Evolutionary conservation across 2,113 vertebrate genomes (phyloP).

Genomic region (Odocoileus virginianus): DNA sequence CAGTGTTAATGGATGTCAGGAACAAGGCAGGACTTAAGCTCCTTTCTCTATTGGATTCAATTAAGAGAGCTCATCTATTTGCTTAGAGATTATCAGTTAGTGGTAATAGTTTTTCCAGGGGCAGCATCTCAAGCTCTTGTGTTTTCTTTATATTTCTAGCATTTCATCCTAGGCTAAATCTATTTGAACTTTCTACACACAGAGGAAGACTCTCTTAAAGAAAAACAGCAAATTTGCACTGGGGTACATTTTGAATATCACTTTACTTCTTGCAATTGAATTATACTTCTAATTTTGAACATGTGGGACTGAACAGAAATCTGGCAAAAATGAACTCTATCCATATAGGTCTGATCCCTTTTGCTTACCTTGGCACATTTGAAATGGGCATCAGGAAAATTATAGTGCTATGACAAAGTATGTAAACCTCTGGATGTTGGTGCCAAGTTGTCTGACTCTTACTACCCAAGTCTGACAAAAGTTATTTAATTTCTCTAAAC

Average conservation of each 20-base stretch:
- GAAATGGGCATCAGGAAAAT: neutral
- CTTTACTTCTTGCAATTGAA: neutral
- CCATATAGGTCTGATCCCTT: neutral
- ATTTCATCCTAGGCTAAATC: slow-evolving; percentile 6
- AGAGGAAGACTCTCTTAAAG: neutral
- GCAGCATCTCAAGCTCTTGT: neutral
- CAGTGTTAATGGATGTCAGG: slow-evolving; percentile 25
- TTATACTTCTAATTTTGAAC: slow-evolving; percentile 7
- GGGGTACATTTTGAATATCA: neutral
- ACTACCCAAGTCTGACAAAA: neutral
- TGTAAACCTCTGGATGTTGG: neutral
- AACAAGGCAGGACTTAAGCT: neutral
- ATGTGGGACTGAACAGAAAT: neutral
- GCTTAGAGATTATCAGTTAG: slow-evolving; percentile 1
- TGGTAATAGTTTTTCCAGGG: neutral
- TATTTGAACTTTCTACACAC: neutral
- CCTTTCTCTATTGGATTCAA: neutral
- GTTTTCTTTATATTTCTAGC: neutral
- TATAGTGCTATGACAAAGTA: neutral
- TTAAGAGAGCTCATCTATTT: slow-evolving; percentile 29
- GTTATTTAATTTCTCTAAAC: neutral
- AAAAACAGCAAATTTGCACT: neutral
- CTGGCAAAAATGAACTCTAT: neutral
- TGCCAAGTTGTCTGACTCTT: neutral
- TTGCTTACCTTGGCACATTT: neutral